These are phyloP conservation scores for Ceramica pisi DNA, from an alignment of 2,888 invertebrate genomes.

Conservation along the genomic window DNA sequence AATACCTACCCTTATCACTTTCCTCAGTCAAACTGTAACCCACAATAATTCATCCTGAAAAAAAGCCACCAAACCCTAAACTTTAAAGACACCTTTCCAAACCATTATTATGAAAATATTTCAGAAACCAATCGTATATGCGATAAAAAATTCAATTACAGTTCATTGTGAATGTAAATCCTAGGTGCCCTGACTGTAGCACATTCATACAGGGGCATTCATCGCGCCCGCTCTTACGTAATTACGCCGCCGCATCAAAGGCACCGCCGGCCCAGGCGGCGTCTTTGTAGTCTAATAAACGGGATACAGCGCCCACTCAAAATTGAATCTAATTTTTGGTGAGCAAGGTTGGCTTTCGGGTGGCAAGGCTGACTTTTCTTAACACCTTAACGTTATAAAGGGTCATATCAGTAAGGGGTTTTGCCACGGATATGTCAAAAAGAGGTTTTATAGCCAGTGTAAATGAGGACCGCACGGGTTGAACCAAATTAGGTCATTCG, in stretches of 20 bases:
- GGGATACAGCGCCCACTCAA: conserved; percentile 66
- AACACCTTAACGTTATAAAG: conserved; percentile 89
- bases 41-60: neutral
- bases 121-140: conserved; percentile 43
- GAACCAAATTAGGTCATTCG: conserved; percentile 83
- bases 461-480: conserved; percentile 88
- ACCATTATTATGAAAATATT: conserved; percentile 46
- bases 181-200: conserved; percentile 75
- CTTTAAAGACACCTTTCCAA: conserved; percentile 3
- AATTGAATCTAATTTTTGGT: conserved; percentile 36
- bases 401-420: conserved; percentile 90
- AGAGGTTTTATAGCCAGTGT: conserved; percentile 89
- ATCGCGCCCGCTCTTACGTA: conserved; percentile 82
- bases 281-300: conserved; percentile 89
- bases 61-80: neutral
- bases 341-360: conserved; percentile 60
- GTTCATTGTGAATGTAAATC: conserved; percentile 72
- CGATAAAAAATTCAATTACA: conserved; percentile 67
- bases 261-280: conserved; percentile 84
- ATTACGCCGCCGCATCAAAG: conserved; percentile 88
- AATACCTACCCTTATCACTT: neutral
- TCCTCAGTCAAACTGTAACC: neutral
- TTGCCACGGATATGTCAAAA: conserved; percentile 91
- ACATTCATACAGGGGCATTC: conserved; percentile 71
- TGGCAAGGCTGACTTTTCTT: conserved; percentile 75